These are phyloP conservation scores for Incurvaria masculella DNA, from an alignment of 2,888 invertebrate genomes.

Conservation along the genomic window DNA sequence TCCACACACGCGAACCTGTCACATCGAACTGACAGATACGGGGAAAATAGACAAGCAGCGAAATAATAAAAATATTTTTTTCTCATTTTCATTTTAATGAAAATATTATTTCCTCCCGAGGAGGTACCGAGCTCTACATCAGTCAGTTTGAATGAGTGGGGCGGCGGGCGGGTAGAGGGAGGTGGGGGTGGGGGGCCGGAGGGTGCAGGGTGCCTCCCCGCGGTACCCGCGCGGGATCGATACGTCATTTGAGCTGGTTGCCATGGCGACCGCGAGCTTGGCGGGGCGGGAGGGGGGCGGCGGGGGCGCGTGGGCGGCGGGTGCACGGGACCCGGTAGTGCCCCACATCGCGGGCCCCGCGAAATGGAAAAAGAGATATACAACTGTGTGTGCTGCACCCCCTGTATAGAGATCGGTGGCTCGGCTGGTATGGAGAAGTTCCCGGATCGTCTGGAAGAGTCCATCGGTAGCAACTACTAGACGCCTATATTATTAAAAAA, in stretches of 20 bases:
- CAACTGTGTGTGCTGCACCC: constrained; percentile 42
- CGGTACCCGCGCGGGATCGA: constrained; percentile 49
- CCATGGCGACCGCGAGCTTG: constrained; percentile 56
- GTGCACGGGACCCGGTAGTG: constrained; percentile 41
- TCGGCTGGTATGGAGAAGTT: neutral
- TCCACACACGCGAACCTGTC: neutral
- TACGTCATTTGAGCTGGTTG: constrained; percentile 58
- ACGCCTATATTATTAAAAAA: too few relatives aligned
- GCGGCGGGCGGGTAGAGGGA: constrained; percentile 26
- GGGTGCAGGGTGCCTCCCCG: constrained; percentile 24
- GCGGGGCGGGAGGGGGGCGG: constrained; percentile 29
- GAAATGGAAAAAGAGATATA: constrained; percentile 46
- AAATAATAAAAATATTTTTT: constrained; percentile 39
- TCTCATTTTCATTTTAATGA: constrained; percentile 52
- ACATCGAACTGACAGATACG: neutral
- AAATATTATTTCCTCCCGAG: constrained; percentile 54
- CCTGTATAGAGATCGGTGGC: constrained; percentile 29
- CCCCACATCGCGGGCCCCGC: constrained; percentile 23
- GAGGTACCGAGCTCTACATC: constrained; percentile 55
- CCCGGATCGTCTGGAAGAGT: too few relatives aligned
- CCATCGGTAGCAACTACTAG: too few relatives aligned
- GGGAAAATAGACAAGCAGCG: constrained; percentile 20
- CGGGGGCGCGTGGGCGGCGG: constrained; percentile 25
- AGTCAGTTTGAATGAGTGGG: constrained; percentile 58
- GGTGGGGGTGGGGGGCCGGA: constrained; percentile 36